Base-by-base conservation (phyloP, 2,113 vertebrate species). In the Chunga burmeisteri region DNA sequence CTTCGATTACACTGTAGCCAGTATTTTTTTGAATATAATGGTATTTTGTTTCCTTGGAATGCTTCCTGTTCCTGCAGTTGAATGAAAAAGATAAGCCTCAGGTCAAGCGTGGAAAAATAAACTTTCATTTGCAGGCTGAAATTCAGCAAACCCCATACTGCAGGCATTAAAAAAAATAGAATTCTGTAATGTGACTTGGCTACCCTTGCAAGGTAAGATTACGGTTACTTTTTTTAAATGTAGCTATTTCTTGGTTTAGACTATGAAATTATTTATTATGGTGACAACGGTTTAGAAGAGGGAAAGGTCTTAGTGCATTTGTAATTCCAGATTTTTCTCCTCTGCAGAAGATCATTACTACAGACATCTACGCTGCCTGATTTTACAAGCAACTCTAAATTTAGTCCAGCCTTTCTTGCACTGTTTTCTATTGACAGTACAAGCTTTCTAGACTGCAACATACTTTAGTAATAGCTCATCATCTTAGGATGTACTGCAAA, bases 111-210 rank as follows among this genome's bases (percentile, higher is more conserved):
- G 87, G 78, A 68, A 84, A 92, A 93, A 82, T 6, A 62, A 91
- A 40, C 70, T 75, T 94, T n/a, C 20, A 47, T 87, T 95, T 94
- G 66, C 93, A 93, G 97, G 73, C 96, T 95, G 93, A 87, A 87
- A 82, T 79, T 87, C 56, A 93, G 88, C 91, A 96, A 88, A 59
- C 5, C 47, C 23, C 55, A 12, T 5, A 18, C 26, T 73, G 44
- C 80, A 59, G 65, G 50, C 67, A 70, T 61, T n/a, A 65, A 74
- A 88, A 58, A 67, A 89, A 25, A 50, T 6, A 40, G 73, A 72
- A 27, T 52, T 95, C 61, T 72, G 14, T 92, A 77, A 22, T 29
- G 47, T 17, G 67, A 58, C 50, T 62, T 77, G 74, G 71, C 74
- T 77, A 3, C 56, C 47, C 40, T 38, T 71, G 62, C 81, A 96